Evolutionary conservation across 2,113 vertebrate genomes (phyloP).

Genomic region (Todiramphus chloris): DNA sequence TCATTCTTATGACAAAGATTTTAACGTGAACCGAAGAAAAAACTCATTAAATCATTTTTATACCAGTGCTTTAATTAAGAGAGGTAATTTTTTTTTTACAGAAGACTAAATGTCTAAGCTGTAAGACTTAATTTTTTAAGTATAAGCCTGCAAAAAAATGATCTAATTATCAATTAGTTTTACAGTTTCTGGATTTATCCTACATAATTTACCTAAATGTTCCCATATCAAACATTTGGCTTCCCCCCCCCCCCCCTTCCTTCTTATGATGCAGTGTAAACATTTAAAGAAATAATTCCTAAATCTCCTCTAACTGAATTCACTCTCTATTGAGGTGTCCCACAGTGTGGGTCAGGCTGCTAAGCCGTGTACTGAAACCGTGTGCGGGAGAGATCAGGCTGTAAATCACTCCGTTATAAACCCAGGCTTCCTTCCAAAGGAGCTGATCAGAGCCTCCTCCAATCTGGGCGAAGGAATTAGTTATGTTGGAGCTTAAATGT

Average conservation of each 20-base stretch:
- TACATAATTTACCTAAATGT: neutral
- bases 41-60: neutral
- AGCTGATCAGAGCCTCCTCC: neutral
- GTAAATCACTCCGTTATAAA: neutral
- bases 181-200: neutral
- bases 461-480: neutral
- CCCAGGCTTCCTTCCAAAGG: neutral
- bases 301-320: neutral
- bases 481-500: neutral
- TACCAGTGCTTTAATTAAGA: neutral
- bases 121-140: neutral
- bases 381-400: neutral
- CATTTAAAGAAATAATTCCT: neutral
- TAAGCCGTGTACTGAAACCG: accelerated
- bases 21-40: neutral
- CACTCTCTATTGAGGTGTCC: neutral
- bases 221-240: neutral
- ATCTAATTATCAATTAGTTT: neutral
- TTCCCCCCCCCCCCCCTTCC: neutral
- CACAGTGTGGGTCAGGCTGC: accelerated
- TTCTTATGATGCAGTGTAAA: neutral
- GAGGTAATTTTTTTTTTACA: neutral
- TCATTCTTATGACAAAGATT: neutral
- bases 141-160: neutral
- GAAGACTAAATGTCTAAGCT: neutral